Base-by-base conservation (phyloP, 2,797 vertebrate genomes). In the Ctenopoma multispine region DNA sequence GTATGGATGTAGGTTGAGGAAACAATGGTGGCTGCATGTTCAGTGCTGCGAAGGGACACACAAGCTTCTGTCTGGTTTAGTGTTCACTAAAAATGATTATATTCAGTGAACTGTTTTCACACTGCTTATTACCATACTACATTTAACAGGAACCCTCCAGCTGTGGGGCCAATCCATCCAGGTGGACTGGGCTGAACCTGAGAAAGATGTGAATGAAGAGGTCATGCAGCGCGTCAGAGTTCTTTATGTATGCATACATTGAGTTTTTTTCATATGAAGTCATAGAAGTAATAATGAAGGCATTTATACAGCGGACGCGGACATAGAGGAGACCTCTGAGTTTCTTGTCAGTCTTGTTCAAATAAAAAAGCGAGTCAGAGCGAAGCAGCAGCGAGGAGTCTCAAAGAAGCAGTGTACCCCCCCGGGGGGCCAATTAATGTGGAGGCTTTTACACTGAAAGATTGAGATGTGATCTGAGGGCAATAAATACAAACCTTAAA, bases 141-240 rank as follows among this genome's bases (percentile, higher is more conserved):
- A 23, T 47, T 13, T 4, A 0, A n/a, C 87, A 98, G 97, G 95
- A 79, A 95, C 94, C 0, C 96, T 97, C 76, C 95, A 96, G 63
- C 90, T 98, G 58, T 98, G 97, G 97, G 97, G 96, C 40, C 94
- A 96, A 27, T 91, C 94, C 64, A 95, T 98, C 86, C 96, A 97
- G 81, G 97, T 99, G 72, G 94, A 97, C 90, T 99, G 98, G 98
- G 98, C 97, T 36, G 94, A 98, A 77, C 96, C 96, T 4, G 97
- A 98, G 86, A 97, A 95, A 50, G 94, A 96, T 59, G 95, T 97
- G 66, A 96, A 97, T 61, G 96, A 97, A 82, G 96, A 97, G 91
- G 96, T 95, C 4, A 97, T 97, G 96, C 96, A 97, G 86, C 95
- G 90, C 21, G 96, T 98, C 72, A 93, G 56, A 36, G 82, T 88